A percentile compares a stretch with the other conserved stretches of the same genome.
Evolutionary conservation across 2,113 vertebrate species (phyloP).

Genomic region (Elephas maximus): DNA sequence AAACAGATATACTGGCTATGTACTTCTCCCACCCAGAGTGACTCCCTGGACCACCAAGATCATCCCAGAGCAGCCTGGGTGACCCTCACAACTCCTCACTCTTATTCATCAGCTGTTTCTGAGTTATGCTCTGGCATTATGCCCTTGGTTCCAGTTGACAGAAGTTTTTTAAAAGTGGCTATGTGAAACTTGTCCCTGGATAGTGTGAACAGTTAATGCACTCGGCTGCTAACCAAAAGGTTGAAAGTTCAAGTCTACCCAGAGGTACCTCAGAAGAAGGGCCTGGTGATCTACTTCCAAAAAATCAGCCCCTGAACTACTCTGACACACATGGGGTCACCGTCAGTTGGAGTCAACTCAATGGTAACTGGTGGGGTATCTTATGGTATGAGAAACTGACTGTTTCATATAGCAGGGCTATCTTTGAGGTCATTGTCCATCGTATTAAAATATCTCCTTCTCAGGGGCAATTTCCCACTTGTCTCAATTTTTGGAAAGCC

Average conservation of each 20-base stretch:
- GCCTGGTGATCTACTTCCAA: neutral
- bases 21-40: neutral
- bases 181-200: neutral
- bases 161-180: neutral
- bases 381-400: neutral
- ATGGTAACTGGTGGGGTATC: neutral
- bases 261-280: neutral
- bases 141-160: neutral
- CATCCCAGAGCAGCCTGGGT: neutral
- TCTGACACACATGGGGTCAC: neutral
- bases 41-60: neutral
- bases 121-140: neutral
- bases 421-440: neutral
- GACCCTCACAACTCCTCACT: neutral
- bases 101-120: neutral
- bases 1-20: neutral
- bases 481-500: slow-evolving; percentile 4
- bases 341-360: neutral
- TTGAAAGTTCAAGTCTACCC: neutral
- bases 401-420: neutral
- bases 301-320: neutral
- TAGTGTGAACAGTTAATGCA: neutral
- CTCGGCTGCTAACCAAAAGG: neutral
- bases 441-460: neutral
- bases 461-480: neutral